phyloP scores from a whole-genome alignment of 2,888 invertebrate genomes.

The Drosophila eohydei region DNA sequence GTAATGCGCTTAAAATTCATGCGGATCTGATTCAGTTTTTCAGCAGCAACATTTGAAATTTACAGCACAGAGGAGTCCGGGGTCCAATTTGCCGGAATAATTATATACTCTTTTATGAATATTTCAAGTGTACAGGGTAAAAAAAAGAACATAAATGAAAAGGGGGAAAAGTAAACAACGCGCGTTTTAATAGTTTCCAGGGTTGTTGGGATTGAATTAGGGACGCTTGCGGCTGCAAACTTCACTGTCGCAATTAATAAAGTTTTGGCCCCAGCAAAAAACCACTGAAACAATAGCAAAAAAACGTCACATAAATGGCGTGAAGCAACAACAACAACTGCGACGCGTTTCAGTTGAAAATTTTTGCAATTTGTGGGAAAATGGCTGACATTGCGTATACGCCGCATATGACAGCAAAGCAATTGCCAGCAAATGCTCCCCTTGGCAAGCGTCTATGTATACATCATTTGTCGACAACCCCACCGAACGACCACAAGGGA shows the following conservation, averaged over 20 bases:
- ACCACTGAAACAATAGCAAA: conserved; percentile 16
- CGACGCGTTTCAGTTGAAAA: conserved; percentile 30
- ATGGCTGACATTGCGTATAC: conserved; percentile 57
- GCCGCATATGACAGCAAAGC: conserved; percentile 37
- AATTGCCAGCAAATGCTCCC: conserved; percentile 4
- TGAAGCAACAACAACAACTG: conserved; percentile 10
- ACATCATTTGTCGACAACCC: conserved; percentile 58
- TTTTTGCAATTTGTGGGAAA: conserved; percentile 53
- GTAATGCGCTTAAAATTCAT: background rate
- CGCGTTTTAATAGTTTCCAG: conserved; percentile 52
- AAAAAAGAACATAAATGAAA: background rate
- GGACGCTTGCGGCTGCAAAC: conserved; percentile 38
- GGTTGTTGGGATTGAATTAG: conserved; percentile 33
- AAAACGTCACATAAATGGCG: conserved; percentile 10
- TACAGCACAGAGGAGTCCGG: background rate
- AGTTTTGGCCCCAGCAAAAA: conserved; percentile 61
- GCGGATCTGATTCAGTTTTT: background rate
- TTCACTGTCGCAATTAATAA: conserved; percentile 77
- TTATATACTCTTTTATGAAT: background rate
- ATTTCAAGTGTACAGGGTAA: conserved; percentile 6
- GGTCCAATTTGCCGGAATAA: background rate
- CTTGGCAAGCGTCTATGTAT: conserved; percentile 52
- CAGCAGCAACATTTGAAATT: background rate
- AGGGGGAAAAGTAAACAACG: conserved; percentile 29
- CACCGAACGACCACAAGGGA: conserved; percentile 30